A percentile compares a stretch with the other conserved stretches of the same genome.
Conservation (phyloP, 2,888 invertebrate species). For the Pammene aurita region DNA sequence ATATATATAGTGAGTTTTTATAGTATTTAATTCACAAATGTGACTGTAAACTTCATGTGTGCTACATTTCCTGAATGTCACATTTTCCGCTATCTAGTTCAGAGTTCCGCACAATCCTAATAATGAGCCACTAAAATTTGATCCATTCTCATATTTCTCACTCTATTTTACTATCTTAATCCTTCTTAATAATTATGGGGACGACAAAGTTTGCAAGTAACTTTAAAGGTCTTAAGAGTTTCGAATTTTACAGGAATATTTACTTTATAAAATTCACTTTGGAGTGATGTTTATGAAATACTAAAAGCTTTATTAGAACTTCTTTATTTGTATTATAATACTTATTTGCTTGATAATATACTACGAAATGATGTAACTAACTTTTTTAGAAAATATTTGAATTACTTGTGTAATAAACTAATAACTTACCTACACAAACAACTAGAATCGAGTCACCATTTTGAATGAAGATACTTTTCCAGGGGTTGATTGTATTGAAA, state of each 20-base stretch:
- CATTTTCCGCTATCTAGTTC: constrained; percentile 15
- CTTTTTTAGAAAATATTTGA: too few species aligned
- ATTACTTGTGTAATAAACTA: too few species aligned
- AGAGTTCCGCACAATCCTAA: background rate
- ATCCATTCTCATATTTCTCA: background rate
- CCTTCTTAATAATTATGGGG: constrained; percentile 15
- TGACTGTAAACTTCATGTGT: constrained; percentile 41
- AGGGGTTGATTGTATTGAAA: constrained; percentile 57
- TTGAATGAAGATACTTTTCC: constrained; percentile 38
- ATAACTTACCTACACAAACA: background rate
- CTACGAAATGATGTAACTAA: too few species aligned
- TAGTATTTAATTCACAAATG: constrained; percentile 24
- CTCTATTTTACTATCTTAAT: background rate
- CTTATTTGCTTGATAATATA: too few species aligned
- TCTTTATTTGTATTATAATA: too few species aligned
- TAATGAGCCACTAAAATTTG: constrained; percentile 2
- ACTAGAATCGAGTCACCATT: constrained; percentile 5
- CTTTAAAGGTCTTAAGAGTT: background rate
- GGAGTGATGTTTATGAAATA: too few species aligned
- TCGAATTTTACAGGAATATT: too few species aligned
- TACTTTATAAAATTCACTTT: too few species aligned
- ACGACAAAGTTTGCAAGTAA: constrained; percentile 3
- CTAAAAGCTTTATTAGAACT: too few species aligned
- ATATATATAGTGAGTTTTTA: too few species aligned
- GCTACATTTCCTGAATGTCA: constrained; percentile 31